A percentile compares a stretch with the other conserved stretches of the same genome.
Evolutionary conservation across 2,888 invertebrate genomes (phyloP).

Genomic region (Oasisia sp.): DNA sequence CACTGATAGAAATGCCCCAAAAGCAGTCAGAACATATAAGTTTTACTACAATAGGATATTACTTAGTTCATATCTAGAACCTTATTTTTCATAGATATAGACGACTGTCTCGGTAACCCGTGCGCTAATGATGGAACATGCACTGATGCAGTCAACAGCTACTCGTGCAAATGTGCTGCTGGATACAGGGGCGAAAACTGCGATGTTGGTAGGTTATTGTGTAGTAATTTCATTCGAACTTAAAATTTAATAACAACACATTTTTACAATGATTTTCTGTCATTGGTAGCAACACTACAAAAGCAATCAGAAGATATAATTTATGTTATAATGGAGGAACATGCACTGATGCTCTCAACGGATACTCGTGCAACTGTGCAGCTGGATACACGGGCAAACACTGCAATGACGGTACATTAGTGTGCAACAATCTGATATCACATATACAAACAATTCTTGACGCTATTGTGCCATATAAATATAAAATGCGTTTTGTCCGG

Average conservation of each 20-base stretch:
- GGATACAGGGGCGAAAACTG: constrained; percentile 95
- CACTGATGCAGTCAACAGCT: constrained; percentile 72
- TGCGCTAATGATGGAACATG: constrained; percentile 67
- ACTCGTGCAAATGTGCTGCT: constrained; percentile 86
- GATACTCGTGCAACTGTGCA: background rate
- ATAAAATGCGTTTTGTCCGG: too few relatives aligned
- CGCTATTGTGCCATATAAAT: too few relatives aligned
- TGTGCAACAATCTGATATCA: too few relatives aligned
- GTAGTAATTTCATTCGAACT: background rate
- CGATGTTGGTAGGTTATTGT: constrained; percentile 66
- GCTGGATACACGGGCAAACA: background rate
- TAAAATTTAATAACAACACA: too few relatives aligned
- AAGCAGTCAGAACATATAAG: background rate
- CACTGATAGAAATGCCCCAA: background rate
- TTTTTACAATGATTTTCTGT: too few relatives aligned
- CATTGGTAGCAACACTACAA: too few relatives aligned
- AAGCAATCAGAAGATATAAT: too few relatives aligned
- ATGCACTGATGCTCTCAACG: background rate
- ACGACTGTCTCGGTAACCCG: constrained; percentile 88
- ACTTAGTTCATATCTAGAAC: background rate
- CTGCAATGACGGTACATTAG: background rate
- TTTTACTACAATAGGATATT: too few relatives aligned
- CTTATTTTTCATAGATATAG: background rate
- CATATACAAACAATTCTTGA: too few relatives aligned
- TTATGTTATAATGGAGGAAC: background rate